Conservation (phyloP, 2,113 vertebrate genomes). For the Xenopus laevis region DNA sequence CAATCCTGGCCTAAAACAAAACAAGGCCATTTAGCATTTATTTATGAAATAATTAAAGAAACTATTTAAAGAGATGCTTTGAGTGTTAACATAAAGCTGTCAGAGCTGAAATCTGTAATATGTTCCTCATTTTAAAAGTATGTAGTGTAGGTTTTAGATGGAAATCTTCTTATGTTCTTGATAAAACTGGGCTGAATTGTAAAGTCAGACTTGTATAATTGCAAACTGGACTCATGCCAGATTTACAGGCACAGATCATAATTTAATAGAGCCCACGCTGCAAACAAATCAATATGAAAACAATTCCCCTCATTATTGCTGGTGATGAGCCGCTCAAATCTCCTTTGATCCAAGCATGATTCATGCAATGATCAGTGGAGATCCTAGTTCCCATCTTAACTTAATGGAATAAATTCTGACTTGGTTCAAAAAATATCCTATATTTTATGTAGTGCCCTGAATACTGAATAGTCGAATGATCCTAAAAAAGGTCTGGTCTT, state of each 20-base stretch:
- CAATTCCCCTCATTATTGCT: conserved; percentile 20
- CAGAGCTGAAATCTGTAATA: too few relatives aligned
- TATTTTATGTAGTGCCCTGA: not conserved
- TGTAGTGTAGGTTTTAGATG: too few relatives aligned
- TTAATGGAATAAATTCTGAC: conserved; percentile 26
- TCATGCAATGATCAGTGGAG: conserved; percentile 22
- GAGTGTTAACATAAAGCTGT: too few relatives aligned
- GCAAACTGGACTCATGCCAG: conserved; percentile 26
- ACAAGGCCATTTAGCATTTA: too few relatives aligned
- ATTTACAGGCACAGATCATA: conserved; percentile 31
- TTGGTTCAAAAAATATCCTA: conserved; percentile 17
- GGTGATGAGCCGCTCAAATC: conserved; percentile 29
- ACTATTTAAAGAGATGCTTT: too few relatives aligned
- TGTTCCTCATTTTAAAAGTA: too few relatives aligned
- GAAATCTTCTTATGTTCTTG: too few relatives aligned
- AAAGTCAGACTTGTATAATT: conserved; percentile 3
- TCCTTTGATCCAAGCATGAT: conserved; percentile 31
- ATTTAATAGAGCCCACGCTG: conserved; percentile 22
- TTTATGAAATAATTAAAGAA: too few relatives aligned
- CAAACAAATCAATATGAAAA: conserved; percentile 36
- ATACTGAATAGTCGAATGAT: too few relatives aligned
- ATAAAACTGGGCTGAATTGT: not conserved
- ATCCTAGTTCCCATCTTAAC: conserved; percentile 11
- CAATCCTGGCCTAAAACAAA: too few relatives aligned
- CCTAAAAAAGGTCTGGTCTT: too few relatives aligned